Base-by-base conservation (phyloP, 2,797 vertebrate species). In the Rhinophrynus dorsalis region DNA sequence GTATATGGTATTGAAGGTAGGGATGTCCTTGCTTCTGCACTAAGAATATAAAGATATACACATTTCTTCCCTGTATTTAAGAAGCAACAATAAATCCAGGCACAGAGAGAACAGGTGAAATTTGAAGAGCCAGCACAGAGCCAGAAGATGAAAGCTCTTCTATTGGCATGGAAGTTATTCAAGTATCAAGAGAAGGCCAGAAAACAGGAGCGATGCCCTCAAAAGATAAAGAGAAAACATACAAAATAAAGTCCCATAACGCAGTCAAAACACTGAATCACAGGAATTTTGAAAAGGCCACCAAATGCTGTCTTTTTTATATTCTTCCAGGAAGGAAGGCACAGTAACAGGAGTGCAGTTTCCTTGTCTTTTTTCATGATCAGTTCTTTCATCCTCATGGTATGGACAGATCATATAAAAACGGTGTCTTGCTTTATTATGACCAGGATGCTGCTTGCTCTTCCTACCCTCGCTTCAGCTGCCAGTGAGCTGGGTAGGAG, bases 131-230 rank as follows among this genome's bases (percentile, higher is more conserved):
- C 62, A 73, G 35, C 21, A 52, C 45, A 60, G 58, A 52, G 23
- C 33, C 17, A 50, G 15, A 59, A 60, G 45, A 48, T 7, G 45
- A 60, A 45, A 32, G 47, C 45, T 60, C 56, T 35, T 45, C 48
- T 47, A 54, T 55, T 29, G 40, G 47, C 35, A 35, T 52, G 45
- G 38, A 56, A 66, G 70, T 67, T 73, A 66, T 73, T 73, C 70
- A 73, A 73, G 70, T 73, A 73, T 73, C 62, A 67, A 73, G 70
- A 66, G 23, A 67, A 73, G 69, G 55, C 37, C 69, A 59, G 70
- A 51, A 52, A 60, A 64, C 32, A 73, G 30, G 38, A 67, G 29
- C 21, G 12, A 20, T 27, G 24, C 58, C 70, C 55, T 44, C 45
- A 51, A 35, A 66, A 35, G 20, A 24, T 13, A 59, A 10, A 51